Percentiles rank a stretch among this genome's conserved stretches.
These are phyloP conservation scores for Pipra filicauda DNA, from an alignment of 2,113 vertebrate genomes.

Conservation along the genomic window DNA sequence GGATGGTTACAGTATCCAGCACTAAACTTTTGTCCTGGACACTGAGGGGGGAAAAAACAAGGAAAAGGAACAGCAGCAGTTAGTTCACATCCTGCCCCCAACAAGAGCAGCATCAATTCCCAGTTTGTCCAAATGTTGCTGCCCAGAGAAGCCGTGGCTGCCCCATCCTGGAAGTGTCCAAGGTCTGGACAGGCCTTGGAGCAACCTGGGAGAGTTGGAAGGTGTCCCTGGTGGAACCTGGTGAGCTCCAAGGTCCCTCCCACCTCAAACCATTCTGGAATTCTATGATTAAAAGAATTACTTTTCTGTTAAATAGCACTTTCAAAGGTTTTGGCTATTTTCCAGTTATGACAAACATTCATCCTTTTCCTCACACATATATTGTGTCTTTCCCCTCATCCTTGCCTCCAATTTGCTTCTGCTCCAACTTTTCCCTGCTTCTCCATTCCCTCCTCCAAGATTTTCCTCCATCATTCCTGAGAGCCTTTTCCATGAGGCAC, in stretches of 20 bases:
- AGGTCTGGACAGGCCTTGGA: not conserved
- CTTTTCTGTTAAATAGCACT: not conserved
- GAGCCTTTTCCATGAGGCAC: not conserved
- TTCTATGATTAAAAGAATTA: not conserved
- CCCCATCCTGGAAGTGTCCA: not conserved
- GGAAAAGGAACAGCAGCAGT: not conserved
- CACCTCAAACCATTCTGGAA: not conserved
- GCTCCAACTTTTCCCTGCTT: not conserved
- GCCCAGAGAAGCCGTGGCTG: not conserved
- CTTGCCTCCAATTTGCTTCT: not conserved
- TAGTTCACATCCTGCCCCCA: not conserved
- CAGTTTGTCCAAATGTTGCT: accelerated
- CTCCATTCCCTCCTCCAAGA: not conserved
- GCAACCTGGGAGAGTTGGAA: not conserved
- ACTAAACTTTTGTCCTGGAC: constrained; percentile 82
- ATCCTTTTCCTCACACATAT: not conserved
- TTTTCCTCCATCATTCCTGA: not conserved
- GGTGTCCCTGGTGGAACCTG: not conserved
- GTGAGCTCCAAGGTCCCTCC: not conserved
- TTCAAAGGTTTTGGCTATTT: not conserved
- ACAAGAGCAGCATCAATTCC: not conserved
- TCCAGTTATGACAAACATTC: not conserved
- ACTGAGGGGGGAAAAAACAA: constrained; percentile 41
- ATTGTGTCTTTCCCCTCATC: no score
- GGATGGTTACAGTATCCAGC: constrained; percentile 63